Evolutionary conservation across 2,797 vertebrate genomes (phyloP), one percentile per base, ranked within the genome.

Genomic region (Miichthys miiuy): DNA sequence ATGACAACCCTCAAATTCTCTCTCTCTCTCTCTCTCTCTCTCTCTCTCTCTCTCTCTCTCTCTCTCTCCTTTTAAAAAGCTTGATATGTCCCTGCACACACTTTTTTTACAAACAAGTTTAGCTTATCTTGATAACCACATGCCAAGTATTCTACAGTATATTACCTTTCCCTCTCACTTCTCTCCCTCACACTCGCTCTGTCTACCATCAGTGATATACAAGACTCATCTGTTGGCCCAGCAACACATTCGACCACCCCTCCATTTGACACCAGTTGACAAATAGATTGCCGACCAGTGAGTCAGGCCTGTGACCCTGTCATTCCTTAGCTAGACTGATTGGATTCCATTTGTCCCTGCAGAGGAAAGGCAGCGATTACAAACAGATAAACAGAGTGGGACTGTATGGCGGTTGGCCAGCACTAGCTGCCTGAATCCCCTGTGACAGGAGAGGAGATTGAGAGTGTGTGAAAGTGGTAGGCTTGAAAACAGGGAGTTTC

Each of bases 361-460:
- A 75, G 85, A 87, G 84, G 90, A 91, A 91, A 92, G 86, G 77
- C 80, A 89, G 88, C 78, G 88, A 92, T 92, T 92, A 91, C 88
- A 89, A 89, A 93, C 89, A 91, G 89, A 93, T 93, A 93, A 91
- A 93, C 89, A 91, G 88, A 89, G 88, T 80, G 86, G 83, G 84
- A 88, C 83, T 87, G 79, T 79, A 86, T 87, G 82, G 88, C 82
- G 50, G 73, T 72, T 75, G 85, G 87, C 84, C 84, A 88, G 81
- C 79, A 57, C 71, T 52, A 74, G 83, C 82, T 82, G 85, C 78
- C 70, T 18, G 71, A 89, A 85, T 92, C 90, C 87, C 84, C 61
- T 25, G 81, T 88, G 91, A 92, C 91, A 87, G 83, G 38, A 80
- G 75, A 62, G 60, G 87, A 90, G 89, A 89, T 91, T 91, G 87